Base-by-base conservation (phyloP, 2,113 vertebrate species). In the Pedionomus torquatus region DNA sequence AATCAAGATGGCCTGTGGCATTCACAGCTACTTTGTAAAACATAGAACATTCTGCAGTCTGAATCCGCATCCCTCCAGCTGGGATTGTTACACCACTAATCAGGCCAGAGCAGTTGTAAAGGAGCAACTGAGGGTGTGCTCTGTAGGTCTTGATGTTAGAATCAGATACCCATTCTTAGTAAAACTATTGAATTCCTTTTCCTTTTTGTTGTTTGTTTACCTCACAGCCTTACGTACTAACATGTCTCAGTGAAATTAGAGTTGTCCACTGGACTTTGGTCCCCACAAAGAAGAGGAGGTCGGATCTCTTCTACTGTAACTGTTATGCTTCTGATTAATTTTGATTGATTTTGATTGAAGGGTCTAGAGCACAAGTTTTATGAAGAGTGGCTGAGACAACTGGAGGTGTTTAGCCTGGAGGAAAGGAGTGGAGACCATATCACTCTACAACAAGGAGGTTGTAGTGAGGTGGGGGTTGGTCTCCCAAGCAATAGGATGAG, bases 61-160 rank as follows among this genome's bases (percentile, higher is more conserved):
- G 7, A 58, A 33, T 46, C 10, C 5, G 18, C 6, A 48, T 61
- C 11, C 2, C 20, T 89, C n/a, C 46, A 35, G 1, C 5, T 65
- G 0, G 0, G 19, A 5, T 35, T 0, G 0, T 78, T 49, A 15
- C 7, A 25, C 13, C 49, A 5, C 16, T 70, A 8, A 28, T 28
- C 30, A 57, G 46, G n/a, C 24, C 58, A 70, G 24, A 20, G 21
- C 25, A 10, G 10, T 39, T 55, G 70, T 1, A 1, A 57, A 92
- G 63, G 19, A 54, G n/a, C 37, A 26, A 26, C 31, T 31, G 39
- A n/a, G 11, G 3, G 4, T 44, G 7, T 78, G 18, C 24, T 55
- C 13, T 44, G 0, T 13, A 35, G 17, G 17, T 71, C 31, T 57
- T 71, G 13, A 19, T 30, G 2, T 44, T 87, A 48, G 8, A 21